phyloP scores from a whole-genome alignment of 2,113 vertebrate species.

The Rhynchomys soricoides region DNA sequence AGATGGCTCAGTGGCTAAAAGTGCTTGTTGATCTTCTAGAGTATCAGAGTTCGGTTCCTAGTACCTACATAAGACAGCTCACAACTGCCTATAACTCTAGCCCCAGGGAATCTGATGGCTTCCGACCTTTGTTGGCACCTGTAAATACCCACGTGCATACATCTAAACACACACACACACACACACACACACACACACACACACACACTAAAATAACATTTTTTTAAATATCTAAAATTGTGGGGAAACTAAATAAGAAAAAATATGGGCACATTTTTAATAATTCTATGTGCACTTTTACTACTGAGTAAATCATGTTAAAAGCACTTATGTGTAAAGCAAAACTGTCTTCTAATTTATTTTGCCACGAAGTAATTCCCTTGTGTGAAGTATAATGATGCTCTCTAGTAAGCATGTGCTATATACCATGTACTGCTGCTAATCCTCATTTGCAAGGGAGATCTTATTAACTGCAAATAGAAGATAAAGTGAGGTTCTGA shows the following conservation, averaged over 20 bases:
- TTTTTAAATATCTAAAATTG: not conserved
- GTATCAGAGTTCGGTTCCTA: not conserved
- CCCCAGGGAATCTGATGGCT: not conserved
- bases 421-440: accelerated
- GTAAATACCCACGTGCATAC: not conserved
- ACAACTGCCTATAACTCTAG: not conserved
- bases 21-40: not conserved
- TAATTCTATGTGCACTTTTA: not conserved
- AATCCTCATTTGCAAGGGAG: not conserved
- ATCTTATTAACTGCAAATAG: not conserved
- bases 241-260: not conserved
- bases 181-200: not conserved
- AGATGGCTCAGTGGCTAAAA: not conserved
- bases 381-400: not conserved
- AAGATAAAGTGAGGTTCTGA: not conserved
- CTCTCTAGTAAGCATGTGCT: not conserved
- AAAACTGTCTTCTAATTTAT: not conserved
- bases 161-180: not conserved
- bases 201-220: not conserved
- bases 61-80: not conserved
- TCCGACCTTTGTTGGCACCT: not conserved
- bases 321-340: not conserved
- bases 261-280: not conserved
- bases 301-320: not conserved
- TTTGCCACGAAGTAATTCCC: not conserved